Conservation (phyloP, 2,888 invertebrate species). For the Morpho achilles region DNA sequence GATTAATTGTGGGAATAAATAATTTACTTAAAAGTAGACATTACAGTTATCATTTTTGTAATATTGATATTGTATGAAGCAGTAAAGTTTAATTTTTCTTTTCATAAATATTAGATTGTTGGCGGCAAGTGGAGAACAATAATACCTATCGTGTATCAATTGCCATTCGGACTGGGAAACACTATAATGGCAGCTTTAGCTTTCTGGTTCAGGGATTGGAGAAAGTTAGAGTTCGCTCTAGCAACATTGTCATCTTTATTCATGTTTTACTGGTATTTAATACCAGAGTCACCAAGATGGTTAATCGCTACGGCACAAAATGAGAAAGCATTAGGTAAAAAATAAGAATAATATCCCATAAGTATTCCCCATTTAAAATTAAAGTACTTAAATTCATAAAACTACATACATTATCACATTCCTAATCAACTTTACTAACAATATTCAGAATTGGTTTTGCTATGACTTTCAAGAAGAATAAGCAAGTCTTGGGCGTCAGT, state of each 20-base stretch:
- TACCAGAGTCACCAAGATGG: slow-evolving; percentile 83
- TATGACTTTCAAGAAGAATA: too few relatives aligned
- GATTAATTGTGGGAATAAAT: too few relatives aligned
- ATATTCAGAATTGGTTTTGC: too few relatives aligned
- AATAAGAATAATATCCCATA: too few relatives aligned
- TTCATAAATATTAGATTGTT: slow-evolving; percentile 57
- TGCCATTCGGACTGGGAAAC: slow-evolving; percentile 81
- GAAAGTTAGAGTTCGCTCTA: slow-evolving; percentile 76
- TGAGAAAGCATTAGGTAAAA: slow-evolving; percentile 64
- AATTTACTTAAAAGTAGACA: too few relatives aligned
- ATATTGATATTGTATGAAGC: too few relatives aligned
- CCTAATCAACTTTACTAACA: too few relatives aligned
- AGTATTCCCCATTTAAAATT: too few relatives aligned
- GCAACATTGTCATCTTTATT: slow-evolving; percentile 72
- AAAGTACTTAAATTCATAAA: too few relatives aligned
- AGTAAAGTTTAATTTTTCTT: neutral
- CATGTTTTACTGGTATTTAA: slow-evolving; percentile 64
- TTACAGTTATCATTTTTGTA: too few relatives aligned
- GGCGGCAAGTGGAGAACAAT: slow-evolving; percentile 81
- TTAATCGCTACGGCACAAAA: slow-evolving; percentile 74
- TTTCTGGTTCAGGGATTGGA: slow-evolving; percentile 81
- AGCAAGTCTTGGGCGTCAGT: too few relatives aligned
- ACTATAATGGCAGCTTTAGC: slow-evolving; percentile 77
- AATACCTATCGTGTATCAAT: slow-evolving; percentile 81
- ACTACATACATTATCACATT: too few relatives aligned